Conservation (phyloP, 2,888 invertebrate species). For the Camponotus fellah region DNA sequence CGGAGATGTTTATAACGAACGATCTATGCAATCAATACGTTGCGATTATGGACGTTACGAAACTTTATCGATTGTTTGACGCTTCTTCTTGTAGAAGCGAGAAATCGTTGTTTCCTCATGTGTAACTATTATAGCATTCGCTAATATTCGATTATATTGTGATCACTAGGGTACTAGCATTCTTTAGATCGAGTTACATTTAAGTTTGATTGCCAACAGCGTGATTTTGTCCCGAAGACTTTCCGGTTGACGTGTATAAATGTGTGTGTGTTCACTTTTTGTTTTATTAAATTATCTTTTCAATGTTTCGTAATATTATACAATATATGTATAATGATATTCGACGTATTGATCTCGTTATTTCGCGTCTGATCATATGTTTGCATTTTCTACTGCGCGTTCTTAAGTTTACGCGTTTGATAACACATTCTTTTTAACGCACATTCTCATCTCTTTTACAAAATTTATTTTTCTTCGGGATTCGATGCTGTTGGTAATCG, state of each 20-base stretch:
- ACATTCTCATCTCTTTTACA: neutral
- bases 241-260: neutral
- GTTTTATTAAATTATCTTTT: neutral
- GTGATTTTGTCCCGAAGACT: neutral
- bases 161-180: neutral
- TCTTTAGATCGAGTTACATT: constrained; percentile 25
- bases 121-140: constrained; percentile 33
- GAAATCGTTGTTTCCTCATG: constrained; percentile 35
- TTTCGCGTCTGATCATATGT: neutral
- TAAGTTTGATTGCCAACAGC: constrained; percentile 37
- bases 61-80: constrained; percentile 24
- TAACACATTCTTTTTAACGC: neutral
- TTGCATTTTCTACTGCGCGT: neutral
- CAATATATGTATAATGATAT: neutral
- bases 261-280: neutral
- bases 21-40: constrained; percentile 15
- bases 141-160: constrained; percentile 1
- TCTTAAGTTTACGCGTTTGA: neutral
- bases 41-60: constrained; percentile 32
- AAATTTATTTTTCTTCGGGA: neutral
- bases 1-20: constrained; percentile 25
- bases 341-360: neutral
- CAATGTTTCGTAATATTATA: neutral
- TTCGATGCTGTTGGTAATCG: constrained; percentile 36
- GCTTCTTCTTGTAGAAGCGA: constrained; percentile 15